Evolutionary conservation across 1,140 invertebrate species (phyloP).

Genomic region (Dreissena rostriformis): DNA sequence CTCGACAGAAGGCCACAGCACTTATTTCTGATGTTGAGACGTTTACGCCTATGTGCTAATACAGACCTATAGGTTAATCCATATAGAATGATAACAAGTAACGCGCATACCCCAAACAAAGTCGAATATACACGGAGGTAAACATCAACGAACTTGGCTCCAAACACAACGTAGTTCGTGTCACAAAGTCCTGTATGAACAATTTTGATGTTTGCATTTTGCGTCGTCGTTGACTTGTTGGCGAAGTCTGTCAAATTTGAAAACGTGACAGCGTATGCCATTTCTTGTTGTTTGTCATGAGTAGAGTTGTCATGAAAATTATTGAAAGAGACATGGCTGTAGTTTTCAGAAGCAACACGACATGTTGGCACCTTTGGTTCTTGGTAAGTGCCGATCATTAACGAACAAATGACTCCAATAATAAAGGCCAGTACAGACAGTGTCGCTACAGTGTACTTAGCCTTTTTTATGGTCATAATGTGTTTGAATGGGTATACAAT

Average conservation of each 20-base stretch:
- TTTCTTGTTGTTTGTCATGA: neutral
- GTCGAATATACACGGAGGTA: constrained; percentile 73
- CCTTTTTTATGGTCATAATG: constrained; percentile 70
- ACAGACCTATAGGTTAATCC: constrained; percentile 75
- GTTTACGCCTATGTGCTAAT: constrained; percentile 62
- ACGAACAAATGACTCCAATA: constrained; percentile 70
- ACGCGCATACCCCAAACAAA: constrained; percentile 69
- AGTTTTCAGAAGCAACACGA: neutral
- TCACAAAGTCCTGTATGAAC: constrained; percentile 55
- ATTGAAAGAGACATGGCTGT: neutral
- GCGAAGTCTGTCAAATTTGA: neutral
- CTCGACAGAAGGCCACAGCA: constrained; percentile 58
- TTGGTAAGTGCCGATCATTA: constrained; percentile 49
- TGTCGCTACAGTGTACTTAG: constrained; percentile 70
- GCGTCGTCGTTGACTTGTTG: neutral
- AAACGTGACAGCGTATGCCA: too few species aligned
- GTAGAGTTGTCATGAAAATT: neutral
- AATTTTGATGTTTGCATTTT: neutral
- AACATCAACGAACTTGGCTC: constrained; percentile 53
- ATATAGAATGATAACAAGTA: constrained; percentile 73
- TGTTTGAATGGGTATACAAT: constrained; percentile 76
- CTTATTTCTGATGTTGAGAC: constrained; percentile 55
- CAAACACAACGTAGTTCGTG: constrained; percentile 21
- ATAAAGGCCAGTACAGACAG: constrained; percentile 69
- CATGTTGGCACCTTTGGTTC: neutral